phyloP scores from a whole-genome alignment of 1,140 invertebrate genomes.

The Drosophila oshimai region DNA sequence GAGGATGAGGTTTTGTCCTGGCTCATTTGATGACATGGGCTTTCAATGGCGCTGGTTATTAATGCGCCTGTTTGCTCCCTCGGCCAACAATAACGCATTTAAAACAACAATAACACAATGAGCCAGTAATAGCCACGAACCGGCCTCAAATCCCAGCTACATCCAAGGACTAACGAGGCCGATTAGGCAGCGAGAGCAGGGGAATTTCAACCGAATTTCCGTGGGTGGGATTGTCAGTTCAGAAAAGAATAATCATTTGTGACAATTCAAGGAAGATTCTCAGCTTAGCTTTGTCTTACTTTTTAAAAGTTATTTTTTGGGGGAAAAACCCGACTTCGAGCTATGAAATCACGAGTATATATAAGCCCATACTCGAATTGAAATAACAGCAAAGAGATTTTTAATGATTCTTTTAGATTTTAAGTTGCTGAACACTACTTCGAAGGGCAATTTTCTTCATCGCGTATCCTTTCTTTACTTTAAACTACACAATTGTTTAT shows the following conservation, averaged over 20 bases:
- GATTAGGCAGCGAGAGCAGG: conserved; percentile 52
- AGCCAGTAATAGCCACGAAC: conserved; percentile 51
- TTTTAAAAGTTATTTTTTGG: too few species aligned
- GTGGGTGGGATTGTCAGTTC: conserved; percentile 16
- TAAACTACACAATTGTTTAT: too few species aligned
- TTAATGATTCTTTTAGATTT: too few species aligned
- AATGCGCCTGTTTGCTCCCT: conserved; percentile 61
- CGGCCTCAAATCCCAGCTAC: conserved; percentile 23
- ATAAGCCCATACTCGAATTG: too few species aligned
- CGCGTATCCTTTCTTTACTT: too few species aligned
- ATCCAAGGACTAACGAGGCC: conserved; percentile 54
- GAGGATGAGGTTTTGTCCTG: conserved; percentile 38
- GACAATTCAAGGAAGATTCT: neutral
- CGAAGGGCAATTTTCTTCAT: too few species aligned
- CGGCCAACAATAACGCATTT: conserved; percentile 74
- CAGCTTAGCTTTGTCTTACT: too few species aligned
- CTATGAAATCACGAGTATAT: too few species aligned
- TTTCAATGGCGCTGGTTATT: conserved; percentile 75
- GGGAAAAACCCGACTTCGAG: too few species aligned
- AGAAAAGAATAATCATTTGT: neutral
- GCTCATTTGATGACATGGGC: conserved; percentile 75
- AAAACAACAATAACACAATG: conserved; percentile 70
- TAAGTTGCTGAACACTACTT: too few species aligned
- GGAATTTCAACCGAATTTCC: conserved; percentile 24
- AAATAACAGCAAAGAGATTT: too few species aligned